A percentile compares a stretch with the other conserved stretches of the same genome.
These are phyloP conservation scores for Stenodema calcarata DNA, from an alignment of 2,888 invertebrate genomes.

Conservation along the genomic window DNA sequence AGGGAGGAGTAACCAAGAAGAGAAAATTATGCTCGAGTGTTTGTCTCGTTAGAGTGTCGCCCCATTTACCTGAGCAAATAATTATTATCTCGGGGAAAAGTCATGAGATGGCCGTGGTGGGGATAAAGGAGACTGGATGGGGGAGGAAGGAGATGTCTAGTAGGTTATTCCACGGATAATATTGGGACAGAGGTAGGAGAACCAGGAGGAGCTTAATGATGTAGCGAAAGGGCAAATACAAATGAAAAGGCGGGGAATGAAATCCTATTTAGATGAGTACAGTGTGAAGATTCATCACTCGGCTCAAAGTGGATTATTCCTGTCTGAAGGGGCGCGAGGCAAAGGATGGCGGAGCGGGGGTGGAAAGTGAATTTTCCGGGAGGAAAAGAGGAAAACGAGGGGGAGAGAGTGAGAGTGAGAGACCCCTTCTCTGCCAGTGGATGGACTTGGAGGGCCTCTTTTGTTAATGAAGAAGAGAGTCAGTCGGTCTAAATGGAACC, in stretches of 20 bases:
- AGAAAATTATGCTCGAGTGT: conserved; percentile 44
- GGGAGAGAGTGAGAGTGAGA: too few species aligned
- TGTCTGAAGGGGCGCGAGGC: neutral
- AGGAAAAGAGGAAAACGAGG: neutral
- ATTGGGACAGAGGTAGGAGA: neutral
- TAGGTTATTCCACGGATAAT: neutral
- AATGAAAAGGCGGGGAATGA: conserved; percentile 37
- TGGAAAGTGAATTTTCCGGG: conserved; percentile 15
- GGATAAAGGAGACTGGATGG: too few species aligned
- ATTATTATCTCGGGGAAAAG: conserved; percentile 25
- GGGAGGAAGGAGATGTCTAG: neutral
- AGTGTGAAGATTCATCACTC: conserved; percentile 48
- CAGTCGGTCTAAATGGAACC: conserved; percentile 43
- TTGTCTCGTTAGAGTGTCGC: conserved; percentile 46
- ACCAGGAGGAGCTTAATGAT: conserved; percentile 34
- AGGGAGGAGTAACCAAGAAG: conserved; percentile 3
- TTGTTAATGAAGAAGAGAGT: conserved; percentile 47
- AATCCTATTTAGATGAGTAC: conserved; percentile 46
- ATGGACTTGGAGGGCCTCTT: neutral
- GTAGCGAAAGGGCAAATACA: conserved; percentile 41
- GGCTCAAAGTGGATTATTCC: conserved; percentile 44
- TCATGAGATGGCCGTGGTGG: too few species aligned
- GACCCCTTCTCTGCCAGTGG: neutral
- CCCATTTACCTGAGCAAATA: conserved; percentile 45
- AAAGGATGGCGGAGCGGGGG: neutral